These are phyloP conservation scores for Falcaria lacertinaria DNA, from an alignment of 2,888 invertebrate genomes.

Conservation along the genomic window DNA sequence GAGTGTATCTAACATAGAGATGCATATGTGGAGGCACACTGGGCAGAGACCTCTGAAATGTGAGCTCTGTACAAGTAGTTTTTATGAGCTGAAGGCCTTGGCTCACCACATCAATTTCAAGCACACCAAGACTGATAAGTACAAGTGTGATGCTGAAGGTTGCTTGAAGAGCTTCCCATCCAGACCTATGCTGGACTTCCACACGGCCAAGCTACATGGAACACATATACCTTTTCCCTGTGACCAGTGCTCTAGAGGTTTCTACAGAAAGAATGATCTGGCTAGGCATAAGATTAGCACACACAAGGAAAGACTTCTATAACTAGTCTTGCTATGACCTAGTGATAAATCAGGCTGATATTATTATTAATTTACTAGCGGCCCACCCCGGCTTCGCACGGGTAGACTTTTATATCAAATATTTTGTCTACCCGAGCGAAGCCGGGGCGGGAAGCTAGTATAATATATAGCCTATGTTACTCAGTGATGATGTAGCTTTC, in stretches of 20 bases:
- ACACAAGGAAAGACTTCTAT: conserved; percentile 51
- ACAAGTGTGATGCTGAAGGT: conserved; percentile 47
- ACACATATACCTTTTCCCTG: conserved; percentile 54
- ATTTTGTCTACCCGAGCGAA: no score
- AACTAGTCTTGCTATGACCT: conserved; percentile 9
- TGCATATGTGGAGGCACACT: conserved; percentile 77
- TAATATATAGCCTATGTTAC: no score
- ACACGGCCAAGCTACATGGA: conserved; percentile 55
- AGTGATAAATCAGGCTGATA: no score
- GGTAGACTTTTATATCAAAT: no score
- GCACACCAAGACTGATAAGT: conserved; percentile 54
- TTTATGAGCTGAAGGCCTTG: conserved; percentile 47
- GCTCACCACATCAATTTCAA: conserved; percentile 60
- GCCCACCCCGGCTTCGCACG: no score
- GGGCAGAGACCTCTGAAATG: conserved; percentile 68
- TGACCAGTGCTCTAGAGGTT: conserved; percentile 56
- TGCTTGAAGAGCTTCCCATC: conserved; percentile 55
- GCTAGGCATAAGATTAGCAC: conserved; percentile 59
- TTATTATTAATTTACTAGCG: no score
- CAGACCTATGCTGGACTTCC: conserved; percentile 57
- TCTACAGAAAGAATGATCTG: conserved; percentile 66
- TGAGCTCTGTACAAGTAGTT: conserved; percentile 55
- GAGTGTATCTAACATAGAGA: conserved; percentile 72
- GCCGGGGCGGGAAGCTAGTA: no score
- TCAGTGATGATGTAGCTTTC: no score